A percentile compares a stretch with the other conserved stretches of the same genome.
Evolutionary conservation across 2,113 vertebrate species (phyloP).

Genomic region (Okapia johnstoni): DNA sequence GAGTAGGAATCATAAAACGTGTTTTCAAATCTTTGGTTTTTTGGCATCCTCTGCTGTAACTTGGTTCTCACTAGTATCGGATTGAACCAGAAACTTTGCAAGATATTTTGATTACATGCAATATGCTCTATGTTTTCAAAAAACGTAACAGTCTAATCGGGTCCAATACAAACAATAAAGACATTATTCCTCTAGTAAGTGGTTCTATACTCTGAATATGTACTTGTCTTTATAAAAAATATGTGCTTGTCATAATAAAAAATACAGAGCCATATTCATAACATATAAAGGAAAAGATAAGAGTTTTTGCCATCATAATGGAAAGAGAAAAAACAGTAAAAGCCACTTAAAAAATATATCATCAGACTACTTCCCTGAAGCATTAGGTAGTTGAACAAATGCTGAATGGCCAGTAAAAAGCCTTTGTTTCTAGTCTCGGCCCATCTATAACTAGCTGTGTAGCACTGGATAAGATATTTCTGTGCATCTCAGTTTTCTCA

Average conservation of each 20-base stretch:
- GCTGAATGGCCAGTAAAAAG: background rate
- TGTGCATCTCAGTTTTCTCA: background rate
- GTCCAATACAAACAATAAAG: background rate
- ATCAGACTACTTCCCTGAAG: background rate
- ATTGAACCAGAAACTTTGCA: background rate
- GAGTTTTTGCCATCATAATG: background rate
- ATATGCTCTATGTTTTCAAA: background rate
- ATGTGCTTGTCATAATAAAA: background rate
- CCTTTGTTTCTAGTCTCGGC: background rate
- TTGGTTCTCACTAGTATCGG: background rate
- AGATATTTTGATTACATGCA: background rate
- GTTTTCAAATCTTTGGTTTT: background rate
- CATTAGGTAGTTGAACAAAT: background rate
- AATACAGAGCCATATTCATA: background rate
- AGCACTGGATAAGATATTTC: background rate
- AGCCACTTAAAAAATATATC: background rate
- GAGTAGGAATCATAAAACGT: background rate
- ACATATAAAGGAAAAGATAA: background rate
- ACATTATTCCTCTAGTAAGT: background rate
- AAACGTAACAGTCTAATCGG: background rate
- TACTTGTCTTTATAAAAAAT: background rate
- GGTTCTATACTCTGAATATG: background rate
- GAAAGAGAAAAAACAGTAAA: background rate
- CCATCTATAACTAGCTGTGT: fast-evolving
- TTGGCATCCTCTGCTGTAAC: background rate